These are phyloP conservation scores for Egretta garzetta DNA, from an alignment of 2,113 vertebrate species.

Conservation along the genomic window DNA sequence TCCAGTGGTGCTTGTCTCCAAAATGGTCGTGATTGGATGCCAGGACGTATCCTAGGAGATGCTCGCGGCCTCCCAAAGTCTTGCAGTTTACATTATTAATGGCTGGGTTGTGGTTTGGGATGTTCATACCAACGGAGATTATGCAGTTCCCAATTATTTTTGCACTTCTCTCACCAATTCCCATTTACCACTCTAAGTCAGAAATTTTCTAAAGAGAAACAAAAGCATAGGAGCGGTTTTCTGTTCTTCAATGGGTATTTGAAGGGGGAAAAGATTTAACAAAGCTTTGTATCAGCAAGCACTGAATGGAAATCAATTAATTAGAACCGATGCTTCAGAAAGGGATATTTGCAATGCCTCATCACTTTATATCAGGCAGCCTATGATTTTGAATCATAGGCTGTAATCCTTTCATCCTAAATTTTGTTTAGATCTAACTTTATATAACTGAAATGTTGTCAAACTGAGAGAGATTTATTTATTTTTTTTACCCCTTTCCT, in stretches of 20 bases:
- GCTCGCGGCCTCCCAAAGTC: not conserved
- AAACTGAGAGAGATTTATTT: not conserved
- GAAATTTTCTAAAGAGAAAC: not conserved
- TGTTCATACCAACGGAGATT: not conserved
- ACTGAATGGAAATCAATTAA: not conserved
- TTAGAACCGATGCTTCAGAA: not conserved
- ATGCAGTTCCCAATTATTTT: conserved; percentile 25
- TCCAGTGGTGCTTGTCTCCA: rapidly evolving
- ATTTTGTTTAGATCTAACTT: not conserved
- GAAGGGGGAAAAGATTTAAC: not conserved
- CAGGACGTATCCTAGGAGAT: not conserved
- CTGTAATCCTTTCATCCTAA: not conserved
- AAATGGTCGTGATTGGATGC: not conserved
- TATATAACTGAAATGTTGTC: not conserved
- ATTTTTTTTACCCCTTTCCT: not conserved
- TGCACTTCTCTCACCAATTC: not conserved
- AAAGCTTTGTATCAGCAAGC: not conserved
- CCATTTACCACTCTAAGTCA: not conserved
- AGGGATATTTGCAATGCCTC: not conserved
- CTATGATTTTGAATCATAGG: not conserved
- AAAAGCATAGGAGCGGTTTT: not conserved
- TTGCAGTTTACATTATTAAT: conserved; percentile 28
- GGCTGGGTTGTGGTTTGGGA: not conserved
- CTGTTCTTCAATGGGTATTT: not conserved
- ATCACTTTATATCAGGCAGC: not conserved